A percentile compares a stretch with the other conserved stretches of the same genome.
Evolutionary conservation across 1,140 invertebrate genomes (phyloP).

Genomic region (Portunus trituberculatus): DNA sequence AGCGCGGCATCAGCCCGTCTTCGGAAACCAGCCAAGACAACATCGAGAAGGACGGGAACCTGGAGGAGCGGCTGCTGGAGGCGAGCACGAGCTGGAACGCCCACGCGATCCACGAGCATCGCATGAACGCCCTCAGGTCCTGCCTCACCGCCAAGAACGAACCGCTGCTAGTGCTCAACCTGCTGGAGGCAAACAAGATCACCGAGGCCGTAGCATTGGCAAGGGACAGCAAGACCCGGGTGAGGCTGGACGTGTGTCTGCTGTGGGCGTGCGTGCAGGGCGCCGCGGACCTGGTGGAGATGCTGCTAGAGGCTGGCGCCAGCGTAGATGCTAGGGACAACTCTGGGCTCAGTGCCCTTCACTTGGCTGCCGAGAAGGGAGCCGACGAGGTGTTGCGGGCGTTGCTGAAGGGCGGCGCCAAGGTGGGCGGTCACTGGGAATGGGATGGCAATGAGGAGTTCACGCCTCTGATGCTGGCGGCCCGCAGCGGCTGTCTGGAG

Average conservation of each 20-base stretch:
- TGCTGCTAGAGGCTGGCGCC: conserved; percentile 59
- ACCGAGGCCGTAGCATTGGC: conserved; percentile 62
- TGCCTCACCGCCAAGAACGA: conserved; percentile 71
- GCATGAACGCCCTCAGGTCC: conserved; percentile 66
- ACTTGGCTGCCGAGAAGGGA: conserved; percentile 84
- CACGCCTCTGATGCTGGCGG: conserved; percentile 90
- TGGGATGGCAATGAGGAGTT: conserved; percentile 86
- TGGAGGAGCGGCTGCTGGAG: conserved; percentile 55
- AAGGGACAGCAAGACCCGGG: conserved; percentile 44
- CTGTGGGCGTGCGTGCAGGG: conserved; percentile 76
- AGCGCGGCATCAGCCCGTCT: conserved; percentile 54
- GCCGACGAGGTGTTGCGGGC: conserved; percentile 85
- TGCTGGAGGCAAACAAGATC: conserved; percentile 62
- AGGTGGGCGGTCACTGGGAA: conserved; percentile 82
- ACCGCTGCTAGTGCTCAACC: conserved; percentile 59
- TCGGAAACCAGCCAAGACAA: conserved; percentile 62
- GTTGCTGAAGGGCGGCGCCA: conserved; percentile 85
- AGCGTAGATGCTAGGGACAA: conserved; percentile 71
- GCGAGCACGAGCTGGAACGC: conserved; percentile 52
- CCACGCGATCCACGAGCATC: conserved; percentile 46
- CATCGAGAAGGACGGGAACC: conserved; percentile 42
- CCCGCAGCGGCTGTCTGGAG: conserved; percentile 85
- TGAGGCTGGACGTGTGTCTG: conserved; percentile 72
- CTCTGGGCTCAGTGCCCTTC: conserved; percentile 74
- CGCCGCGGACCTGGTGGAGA: conserved; percentile 64